Evolutionary conservation across 1,140 invertebrate species (phyloP), one percentile per base, ranked within the genome.

Genomic region (Aethina tumida): DNA sequence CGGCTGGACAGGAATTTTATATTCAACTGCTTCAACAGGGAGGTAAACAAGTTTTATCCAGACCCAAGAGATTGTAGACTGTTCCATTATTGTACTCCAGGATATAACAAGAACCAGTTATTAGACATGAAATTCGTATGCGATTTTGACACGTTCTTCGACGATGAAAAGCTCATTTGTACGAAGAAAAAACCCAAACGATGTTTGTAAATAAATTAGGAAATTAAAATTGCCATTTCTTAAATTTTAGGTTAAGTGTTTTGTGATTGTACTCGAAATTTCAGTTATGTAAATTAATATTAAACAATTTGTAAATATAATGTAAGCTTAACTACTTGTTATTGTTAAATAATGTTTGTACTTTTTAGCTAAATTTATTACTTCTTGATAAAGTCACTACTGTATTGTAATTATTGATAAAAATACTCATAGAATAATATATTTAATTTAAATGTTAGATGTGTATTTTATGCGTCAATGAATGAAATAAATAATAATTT

Each of bases 81-180:
- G 17, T 75, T 75, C 36, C 73, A 75, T 46, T 75, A 74, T 34
- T 75, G 72, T 46, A 72, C 70, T 2, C 64, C 64, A 14, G 73
- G 72, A 3, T 75, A 73, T 45, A 67, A 64, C 1, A 45, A 62
- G 20, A 60, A 64, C 38, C 71, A 74, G 41, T 60, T 74, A 14
- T 54, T 75, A 10, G 71, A 75, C 46, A 69, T 75, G 41, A 66
- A 71, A 35, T 75, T 74, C 46, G 68, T 73, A 2, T 75, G 73
- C 49, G 71, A 73, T 41, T 62, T 68, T 33, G 68, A 65, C 17
- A 74, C 73, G 3, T 57, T 56, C 13, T 74, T 73, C 39, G 69
- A 74, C 47, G 66, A 72, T 36, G 56, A 55, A 20, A 69, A 62
- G 26, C 62, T 71, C 38, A 71, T 65, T 43, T 74, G 73, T 58